These are phyloP conservation scores for Melanerpes formicivorus DNA, from an alignment of 2,113 vertebrate genomes.

Conservation along the genomic window DNA sequence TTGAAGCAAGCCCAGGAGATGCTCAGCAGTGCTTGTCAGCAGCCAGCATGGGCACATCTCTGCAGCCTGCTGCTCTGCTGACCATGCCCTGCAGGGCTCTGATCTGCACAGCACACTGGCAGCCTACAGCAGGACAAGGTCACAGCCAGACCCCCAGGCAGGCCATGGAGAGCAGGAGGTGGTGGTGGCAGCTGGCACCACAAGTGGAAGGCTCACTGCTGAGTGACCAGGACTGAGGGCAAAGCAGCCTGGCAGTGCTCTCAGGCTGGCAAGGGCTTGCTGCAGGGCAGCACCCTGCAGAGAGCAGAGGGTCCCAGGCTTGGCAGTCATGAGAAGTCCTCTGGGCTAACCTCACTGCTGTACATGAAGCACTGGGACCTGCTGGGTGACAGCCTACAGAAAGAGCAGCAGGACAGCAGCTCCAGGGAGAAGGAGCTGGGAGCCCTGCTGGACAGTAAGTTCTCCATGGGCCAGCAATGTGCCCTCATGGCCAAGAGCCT, in stretches of 20 bases:
- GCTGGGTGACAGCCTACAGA: background rate
- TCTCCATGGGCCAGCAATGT: too few species aligned
- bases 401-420: background rate
- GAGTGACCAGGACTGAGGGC: background rate
- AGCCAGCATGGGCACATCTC: background rate
- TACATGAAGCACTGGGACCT: background rate
- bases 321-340: background rate
- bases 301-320: background rate
- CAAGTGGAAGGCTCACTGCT: too few species aligned
- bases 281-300: background rate
- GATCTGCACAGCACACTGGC: background rate
- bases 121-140: background rate
- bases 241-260: fast-evolving
- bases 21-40: background rate
- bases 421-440: too few species aligned
- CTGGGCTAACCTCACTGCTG: background rate
- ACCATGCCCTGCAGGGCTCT: background rate
- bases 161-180: background rate
- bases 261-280: background rate
- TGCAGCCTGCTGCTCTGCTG: background rate
- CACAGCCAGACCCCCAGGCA: background rate
- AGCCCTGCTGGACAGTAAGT: too few species aligned
- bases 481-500: too few species aligned
- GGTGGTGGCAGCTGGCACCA: background rate
- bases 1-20: background rate